Conservation (phyloP, 2,113 vertebrate species). For the Austrofundulus limnaeus region DNA sequence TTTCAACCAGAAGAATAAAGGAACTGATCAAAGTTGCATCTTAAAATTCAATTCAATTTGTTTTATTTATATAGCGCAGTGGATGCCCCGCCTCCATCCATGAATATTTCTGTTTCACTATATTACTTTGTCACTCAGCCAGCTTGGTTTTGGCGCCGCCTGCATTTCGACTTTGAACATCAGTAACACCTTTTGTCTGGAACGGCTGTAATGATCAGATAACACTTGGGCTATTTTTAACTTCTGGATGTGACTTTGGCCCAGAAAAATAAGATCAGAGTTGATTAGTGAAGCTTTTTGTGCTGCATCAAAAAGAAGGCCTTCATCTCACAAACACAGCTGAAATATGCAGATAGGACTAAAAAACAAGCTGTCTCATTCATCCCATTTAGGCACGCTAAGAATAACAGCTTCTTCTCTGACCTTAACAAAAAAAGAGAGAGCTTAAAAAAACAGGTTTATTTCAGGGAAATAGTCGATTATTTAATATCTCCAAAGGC, state of each 20-base stretch:
- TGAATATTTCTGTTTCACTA: constrained; percentile 54
- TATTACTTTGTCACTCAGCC: constrained; percentile 46
- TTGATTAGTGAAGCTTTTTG: constrained; percentile 61
- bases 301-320: constrained; percentile 45
- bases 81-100: constrained; percentile 1
- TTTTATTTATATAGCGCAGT: too few relatives aligned
- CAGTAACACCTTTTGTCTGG: constrained; percentile 58
- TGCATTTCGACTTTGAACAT: constrained; percentile 58
- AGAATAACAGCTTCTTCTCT: constrained; percentile 28
- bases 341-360: constrained; percentile 38
- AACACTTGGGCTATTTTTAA: constrained; percentile 66
- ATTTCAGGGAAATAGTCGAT: constrained; percentile 45
- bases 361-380: constrained; percentile 33
- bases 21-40: not conserved
- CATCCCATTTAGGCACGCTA: constrained; percentile 23
- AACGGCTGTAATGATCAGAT: constrained; percentile 60
- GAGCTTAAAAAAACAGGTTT: constrained; percentile 59
- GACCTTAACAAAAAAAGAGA: constrained; percentile 22
- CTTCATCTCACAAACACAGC: constrained; percentile 48
- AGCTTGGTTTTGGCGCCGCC: constrained; percentile 47
- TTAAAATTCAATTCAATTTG: too few relatives aligned
- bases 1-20: constrained; percentile 1
- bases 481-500: constrained; percentile 31
- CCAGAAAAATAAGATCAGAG: constrained; percentile 59
- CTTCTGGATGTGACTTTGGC: constrained; percentile 43